phyloP scores from a whole-genome alignment of 2,888 invertebrate genomes.

The Limnephilus lunatus region DNA sequence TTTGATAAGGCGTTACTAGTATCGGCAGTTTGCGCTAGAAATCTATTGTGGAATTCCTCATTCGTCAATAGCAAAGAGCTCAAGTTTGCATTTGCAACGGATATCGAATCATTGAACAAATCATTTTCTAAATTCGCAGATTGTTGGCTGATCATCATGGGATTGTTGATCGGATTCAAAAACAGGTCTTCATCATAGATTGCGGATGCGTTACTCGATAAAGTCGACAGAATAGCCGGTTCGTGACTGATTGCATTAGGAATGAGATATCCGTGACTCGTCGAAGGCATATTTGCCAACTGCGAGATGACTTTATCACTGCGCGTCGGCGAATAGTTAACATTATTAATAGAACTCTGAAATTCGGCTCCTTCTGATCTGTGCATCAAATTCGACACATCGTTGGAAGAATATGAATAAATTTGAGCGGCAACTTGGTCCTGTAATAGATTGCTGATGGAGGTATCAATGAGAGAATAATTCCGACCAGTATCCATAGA shows the following conservation, averaged over 20 bases:
- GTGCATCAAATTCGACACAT: constrained; percentile 71
- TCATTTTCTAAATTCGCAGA: constrained; percentile 70
- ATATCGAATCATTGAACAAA: constrained; percentile 72
- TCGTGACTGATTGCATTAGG: constrained; percentile 80
- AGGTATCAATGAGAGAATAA: constrained; percentile 56
- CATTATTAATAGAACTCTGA: constrained; percentile 70
- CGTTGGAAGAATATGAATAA: constrained; percentile 75
- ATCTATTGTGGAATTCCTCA: constrained; percentile 73
- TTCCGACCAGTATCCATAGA: constrained; percentile 70
- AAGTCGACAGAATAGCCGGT: constrained; percentile 76
- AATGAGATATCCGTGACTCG: constrained; percentile 81
- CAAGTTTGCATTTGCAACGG: constrained; percentile 81
- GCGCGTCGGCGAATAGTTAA: constrained; percentile 68
- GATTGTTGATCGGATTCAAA: constrained; percentile 71
- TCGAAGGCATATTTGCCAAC: constrained; percentile 78
- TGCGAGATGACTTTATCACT: constrained; percentile 70
- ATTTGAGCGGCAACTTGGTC: constrained; percentile 70
- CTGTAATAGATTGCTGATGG: constrained; percentile 65
- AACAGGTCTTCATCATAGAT: constrained; percentile 75
- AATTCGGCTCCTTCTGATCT: constrained; percentile 61
- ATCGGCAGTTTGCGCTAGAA: constrained; percentile 68
- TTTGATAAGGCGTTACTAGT: constrained; percentile 58
- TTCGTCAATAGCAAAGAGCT: constrained; percentile 78
- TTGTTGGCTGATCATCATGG: constrained; percentile 70
- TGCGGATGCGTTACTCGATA: constrained; percentile 75